These are phyloP conservation scores for Rattus rattus DNA, from an alignment of 2,113 vertebrate genomes.

Conservation along the genomic window DNA sequence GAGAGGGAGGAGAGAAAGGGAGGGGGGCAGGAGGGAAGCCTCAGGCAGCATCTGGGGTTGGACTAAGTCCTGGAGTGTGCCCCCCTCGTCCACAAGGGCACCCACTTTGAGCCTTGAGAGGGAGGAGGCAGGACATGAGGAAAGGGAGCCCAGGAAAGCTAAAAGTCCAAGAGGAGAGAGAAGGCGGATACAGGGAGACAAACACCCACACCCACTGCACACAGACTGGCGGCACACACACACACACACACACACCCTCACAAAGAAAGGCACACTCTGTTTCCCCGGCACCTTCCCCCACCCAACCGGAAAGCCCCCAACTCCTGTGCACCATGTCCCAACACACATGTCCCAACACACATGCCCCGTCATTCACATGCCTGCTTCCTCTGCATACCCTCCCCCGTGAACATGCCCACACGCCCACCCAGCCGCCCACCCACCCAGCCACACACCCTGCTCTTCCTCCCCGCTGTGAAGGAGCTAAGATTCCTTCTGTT, in stretches of 20 bases:
- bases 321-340: not conserved
- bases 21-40: constrained; percentile 74
- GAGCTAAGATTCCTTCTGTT: constrained; percentile 76
- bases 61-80: constrained; percentile 48
- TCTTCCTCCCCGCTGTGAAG: constrained; percentile 66
- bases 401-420: constrained; percentile 67
- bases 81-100: constrained; percentile 56
- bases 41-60: constrained; percentile 72
- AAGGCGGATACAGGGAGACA: constrained; percentile 80
- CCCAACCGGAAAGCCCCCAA: constrained; percentile 45
- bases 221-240: constrained; percentile 47
- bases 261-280: constrained; percentile 73
- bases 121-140: constrained; percentile 19
- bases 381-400: constrained; percentile 34
- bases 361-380: constrained; percentile 32
- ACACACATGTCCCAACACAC: constrained; percentile 36
- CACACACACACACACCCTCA: constrained; percentile 58
- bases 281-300: constrained; percentile 8
- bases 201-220: constrained; percentile 82
- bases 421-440: constrained; percentile 57
- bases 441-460: constrained; percentile 69
- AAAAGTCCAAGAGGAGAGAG: constrained; percentile 74
- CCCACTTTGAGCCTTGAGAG: constrained; percentile 21
- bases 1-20: constrained; percentile 63
- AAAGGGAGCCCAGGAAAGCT: constrained; percentile 60